Conservation (phyloP, 2,797 vertebrate genomes). For the Microctenopoma lineatum region DNA sequence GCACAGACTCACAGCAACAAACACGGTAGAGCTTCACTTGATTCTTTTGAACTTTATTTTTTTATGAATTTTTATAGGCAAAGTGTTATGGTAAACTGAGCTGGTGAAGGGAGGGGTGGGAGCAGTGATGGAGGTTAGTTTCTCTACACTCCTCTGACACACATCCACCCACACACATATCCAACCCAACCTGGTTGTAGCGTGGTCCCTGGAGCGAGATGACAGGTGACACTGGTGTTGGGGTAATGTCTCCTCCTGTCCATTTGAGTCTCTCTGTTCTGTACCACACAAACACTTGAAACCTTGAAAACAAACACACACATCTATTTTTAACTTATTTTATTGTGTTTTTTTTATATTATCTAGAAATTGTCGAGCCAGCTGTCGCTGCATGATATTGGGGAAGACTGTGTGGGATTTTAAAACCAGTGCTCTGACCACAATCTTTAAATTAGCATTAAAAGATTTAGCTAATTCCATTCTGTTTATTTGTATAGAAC, state of each 20-base stretch:
- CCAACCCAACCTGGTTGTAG: slow-evolving; percentile 36
- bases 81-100: slow-evolving; percentile 69
- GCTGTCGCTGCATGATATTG: slow-evolving; percentile 28
- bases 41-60: slow-evolving; percentile 68
- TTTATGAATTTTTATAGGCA: slow-evolving; percentile 69
- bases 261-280: slow-evolving; percentile 35
- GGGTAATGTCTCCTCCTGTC: slow-evolving; percentile 51
- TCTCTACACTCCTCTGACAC: slow-evolving; percentile 37
- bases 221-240: slow-evolving; percentile 54
- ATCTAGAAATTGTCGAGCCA: slow-evolving; percentile 21
- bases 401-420: slow-evolving; percentile 15
- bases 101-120: slow-evolving; percentile 13
- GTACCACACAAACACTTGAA: slow-evolving; percentile 13
- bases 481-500: no score
- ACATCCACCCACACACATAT: slow-evolving; percentile 28
- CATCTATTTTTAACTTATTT: slow-evolving; percentile 19
- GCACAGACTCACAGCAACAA: slow-evolving; percentile 35
- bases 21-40: slow-evolving; percentile 48
- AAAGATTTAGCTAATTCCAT: no score
- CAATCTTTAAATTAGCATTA: slow-evolving; percentile 11
- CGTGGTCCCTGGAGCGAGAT: slow-evolving; percentile 33
- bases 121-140: slow-evolving; percentile 35
- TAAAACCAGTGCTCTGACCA: slow-evolving; percentile 1
- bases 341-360: slow-evolving; percentile 2
- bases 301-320: slow-evolving; percentile 15